A percentile compares a stretch with the other conserved stretches of the same genome.
Evolutionary conservation across 2,888 invertebrate species (phyloP).

Genomic region (Metallyticus violacea): DNA sequence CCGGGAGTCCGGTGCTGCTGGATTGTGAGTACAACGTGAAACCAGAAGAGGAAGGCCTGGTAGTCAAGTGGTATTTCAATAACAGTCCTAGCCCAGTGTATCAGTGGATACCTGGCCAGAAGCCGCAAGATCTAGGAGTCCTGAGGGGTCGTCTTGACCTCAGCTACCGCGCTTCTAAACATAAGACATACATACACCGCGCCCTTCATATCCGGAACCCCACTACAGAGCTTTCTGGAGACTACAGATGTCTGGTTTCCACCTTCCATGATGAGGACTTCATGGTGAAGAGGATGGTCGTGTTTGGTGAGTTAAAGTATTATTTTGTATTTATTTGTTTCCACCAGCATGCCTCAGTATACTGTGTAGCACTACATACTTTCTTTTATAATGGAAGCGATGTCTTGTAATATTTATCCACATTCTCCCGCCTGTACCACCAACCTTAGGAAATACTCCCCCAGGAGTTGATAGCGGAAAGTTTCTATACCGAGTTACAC

Average conservation of each 20-base stretch:
- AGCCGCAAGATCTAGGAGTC: conserved; percentile 63
- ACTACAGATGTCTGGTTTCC: conserved; percentile 72
- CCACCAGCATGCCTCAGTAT: no score
- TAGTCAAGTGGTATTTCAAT: conserved; percentile 74
- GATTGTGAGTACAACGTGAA: conserved; percentile 69
- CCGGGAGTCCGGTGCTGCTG: conserved; percentile 57
- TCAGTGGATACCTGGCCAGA: conserved; percentile 73
- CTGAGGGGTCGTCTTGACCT: conserved; percentile 59
- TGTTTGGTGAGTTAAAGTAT: conserved; percentile 58
- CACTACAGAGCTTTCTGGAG: conserved; percentile 66
- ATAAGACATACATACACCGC: conserved; percentile 66
- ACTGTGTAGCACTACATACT: no score
- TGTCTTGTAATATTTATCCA: no score
- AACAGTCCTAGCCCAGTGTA: conserved; percentile 67
- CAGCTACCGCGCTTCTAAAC: conserved; percentile 61
- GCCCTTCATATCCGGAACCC: conserved; percentile 67
- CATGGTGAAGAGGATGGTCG: conserved; percentile 60
- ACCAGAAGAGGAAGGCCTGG: conserved; percentile 59
- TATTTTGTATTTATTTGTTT: no score
- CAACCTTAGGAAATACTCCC: no score
- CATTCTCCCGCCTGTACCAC: no score
- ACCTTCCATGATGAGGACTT: conserved; percentile 67
- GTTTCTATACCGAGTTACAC: no score
- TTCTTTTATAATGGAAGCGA: no score
- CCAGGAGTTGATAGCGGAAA: no score